Conservation (phyloP, 2,888 invertebrate genomes). For the Papilio demoleus region DNA sequence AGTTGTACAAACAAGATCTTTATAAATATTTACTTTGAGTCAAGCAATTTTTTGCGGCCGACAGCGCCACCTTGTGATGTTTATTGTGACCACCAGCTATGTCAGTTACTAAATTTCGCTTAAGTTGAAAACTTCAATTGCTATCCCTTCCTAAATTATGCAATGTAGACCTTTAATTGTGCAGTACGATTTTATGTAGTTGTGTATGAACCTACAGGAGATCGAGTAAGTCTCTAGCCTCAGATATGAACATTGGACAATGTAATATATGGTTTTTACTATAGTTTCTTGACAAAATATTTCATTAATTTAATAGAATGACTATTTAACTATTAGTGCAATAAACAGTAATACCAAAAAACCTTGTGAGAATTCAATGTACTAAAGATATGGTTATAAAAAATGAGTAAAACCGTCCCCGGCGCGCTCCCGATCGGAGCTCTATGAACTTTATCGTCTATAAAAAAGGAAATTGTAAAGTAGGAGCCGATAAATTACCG, state of each 20-base stretch:
- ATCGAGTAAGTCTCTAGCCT: no score
- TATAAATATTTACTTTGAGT: conserved; percentile 52
- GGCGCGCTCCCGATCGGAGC: not conserved
- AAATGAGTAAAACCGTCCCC: conserved; percentile 16
- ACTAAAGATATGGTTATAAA: conserved; percentile 22
- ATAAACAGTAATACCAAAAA: not conserved
- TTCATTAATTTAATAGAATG: no score
- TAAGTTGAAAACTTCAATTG: no score
- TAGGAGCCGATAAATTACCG: conserved; percentile 18
- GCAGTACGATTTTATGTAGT: no score
- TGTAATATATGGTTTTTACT: no score
- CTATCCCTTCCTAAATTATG: no score
- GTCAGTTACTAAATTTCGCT: not conserved
- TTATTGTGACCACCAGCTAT: conserved; percentile 49
- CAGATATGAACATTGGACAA: no score
- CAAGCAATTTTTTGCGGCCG: conserved; percentile 48
- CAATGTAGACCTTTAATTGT: no score
- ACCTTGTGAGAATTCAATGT: conserved; percentile 11
- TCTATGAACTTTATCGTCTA: conserved; percentile 27
- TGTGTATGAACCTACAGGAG: no score
- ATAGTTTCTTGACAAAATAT: no score
- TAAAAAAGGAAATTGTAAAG: conserved; percentile 32
- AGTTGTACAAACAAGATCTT: conserved; percentile 47
- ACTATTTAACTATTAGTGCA: not conserved
- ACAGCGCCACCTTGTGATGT: conserved; percentile 59